These are phyloP conservation scores for Camponotus fellah DNA, from an alignment of 2,888 invertebrate species.

Conservation along the genomic window DNA sequence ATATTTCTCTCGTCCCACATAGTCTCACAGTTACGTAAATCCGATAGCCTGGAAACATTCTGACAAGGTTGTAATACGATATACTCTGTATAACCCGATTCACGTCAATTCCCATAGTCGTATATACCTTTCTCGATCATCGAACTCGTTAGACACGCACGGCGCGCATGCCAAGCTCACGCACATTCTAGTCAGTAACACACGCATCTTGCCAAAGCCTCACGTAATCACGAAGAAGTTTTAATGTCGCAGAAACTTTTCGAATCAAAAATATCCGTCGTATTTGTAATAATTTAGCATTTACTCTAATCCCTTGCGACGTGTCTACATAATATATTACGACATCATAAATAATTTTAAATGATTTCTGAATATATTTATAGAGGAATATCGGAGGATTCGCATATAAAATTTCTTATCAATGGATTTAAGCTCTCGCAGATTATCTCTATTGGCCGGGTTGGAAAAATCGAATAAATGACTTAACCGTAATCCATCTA, in stretches of 20 bases:
- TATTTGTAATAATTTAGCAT: conserved; percentile 38
- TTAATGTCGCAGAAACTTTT: conserved; percentile 30
- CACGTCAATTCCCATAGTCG: conserved; percentile 63
- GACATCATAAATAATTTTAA: conserved; percentile 7
- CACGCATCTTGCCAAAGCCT: conserved; percentile 39
- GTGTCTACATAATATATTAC: background rate
- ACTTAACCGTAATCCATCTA: conserved; percentile 31
- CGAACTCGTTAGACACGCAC: conserved; percentile 65
- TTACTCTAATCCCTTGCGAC: conserved; percentile 10
- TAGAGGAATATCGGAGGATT: background rate
- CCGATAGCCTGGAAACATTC: conserved; percentile 47
- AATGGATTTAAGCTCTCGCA: background rate
- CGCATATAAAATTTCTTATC: background rate
- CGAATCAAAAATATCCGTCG: conserved; percentile 10
- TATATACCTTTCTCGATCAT: conserved; percentile 65
- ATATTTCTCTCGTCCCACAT: background rate
- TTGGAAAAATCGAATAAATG: conserved; percentile 8
- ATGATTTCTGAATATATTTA: conserved; percentile 1
- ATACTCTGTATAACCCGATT: conserved; percentile 52
- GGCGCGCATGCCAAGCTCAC: conserved; percentile 39
- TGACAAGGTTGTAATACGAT: conserved; percentile 68
- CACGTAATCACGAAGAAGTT: conserved; percentile 25
- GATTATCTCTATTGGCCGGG: background rate
- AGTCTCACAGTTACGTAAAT: conserved; percentile 7
- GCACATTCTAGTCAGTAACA: conserved; percentile 42